These are phyloP conservation scores for Casuarius casuarius DNA, from an alignment of 2,113 vertebrate species.

Conservation along the genomic window DNA sequence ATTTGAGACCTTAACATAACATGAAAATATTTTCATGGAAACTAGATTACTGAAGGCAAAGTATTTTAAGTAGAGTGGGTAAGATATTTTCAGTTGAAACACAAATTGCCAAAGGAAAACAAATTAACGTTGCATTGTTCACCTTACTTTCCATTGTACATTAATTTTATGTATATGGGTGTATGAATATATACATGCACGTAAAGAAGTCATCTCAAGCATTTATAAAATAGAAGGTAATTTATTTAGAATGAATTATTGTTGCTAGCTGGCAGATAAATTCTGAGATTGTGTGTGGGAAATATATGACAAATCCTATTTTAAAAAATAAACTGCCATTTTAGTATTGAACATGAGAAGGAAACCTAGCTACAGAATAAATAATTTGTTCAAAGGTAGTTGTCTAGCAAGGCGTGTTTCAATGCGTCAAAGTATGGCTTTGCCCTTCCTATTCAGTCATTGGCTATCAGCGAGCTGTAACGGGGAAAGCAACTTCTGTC, in stretches of 20 bases:
- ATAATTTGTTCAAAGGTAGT: background rate
- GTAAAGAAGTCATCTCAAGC: background rate
- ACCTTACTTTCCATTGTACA: background rate
- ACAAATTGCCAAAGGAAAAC: background rate
- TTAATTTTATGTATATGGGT: background rate
- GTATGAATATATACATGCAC: background rate
- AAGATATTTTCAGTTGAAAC: background rate
- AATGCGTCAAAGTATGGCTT: background rate
- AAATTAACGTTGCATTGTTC: background rate
- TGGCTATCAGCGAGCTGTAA: background rate
- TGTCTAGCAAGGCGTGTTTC: background rate
- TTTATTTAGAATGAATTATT: background rate
- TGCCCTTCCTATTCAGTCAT: background rate
- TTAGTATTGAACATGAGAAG: background rate
- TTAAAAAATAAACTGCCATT: background rate
- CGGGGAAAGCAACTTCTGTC: background rate
- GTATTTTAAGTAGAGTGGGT: background rate
- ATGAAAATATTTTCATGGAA: background rate
- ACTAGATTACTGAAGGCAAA: background rate
- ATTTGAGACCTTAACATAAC: background rate
- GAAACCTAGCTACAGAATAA: background rate
- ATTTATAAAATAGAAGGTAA: background rate
- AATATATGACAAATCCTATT: background rate
- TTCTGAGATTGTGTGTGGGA: background rate
- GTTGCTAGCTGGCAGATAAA: background rate